Evolutionary conservation across 2,888 invertebrate genomes (phyloP).

Genomic region (Leucoptera coffeella): DNA sequence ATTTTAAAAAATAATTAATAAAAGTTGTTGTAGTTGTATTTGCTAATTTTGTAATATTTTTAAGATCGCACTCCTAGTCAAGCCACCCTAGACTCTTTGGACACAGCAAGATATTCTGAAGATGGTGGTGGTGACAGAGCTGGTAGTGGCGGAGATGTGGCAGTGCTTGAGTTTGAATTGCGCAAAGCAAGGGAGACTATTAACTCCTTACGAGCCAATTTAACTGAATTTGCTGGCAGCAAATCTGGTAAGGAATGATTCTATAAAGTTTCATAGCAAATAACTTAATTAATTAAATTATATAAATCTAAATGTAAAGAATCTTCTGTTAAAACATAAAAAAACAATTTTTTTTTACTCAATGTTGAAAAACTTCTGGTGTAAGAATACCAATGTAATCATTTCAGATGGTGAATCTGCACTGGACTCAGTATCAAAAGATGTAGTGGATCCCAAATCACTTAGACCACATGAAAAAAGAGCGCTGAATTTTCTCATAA

Average conservation of each 20-base stretch:
- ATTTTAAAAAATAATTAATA: too few species aligned
- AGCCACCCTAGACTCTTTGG: conserved; percentile 80
- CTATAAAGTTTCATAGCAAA: too few species aligned
- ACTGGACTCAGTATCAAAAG: conserved; percentile 27
- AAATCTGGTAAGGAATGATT: too few species aligned
- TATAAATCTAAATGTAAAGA: too few species aligned
- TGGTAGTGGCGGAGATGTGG: conserved; percentile 72
- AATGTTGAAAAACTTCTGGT: too few species aligned
- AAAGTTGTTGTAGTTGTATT: too few species aligned
- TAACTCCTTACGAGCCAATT: conserved; percentile 69
- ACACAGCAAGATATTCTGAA: conserved; percentile 80
- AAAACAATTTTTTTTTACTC: too few species aligned
- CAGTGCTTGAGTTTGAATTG: conserved; percentile 82
- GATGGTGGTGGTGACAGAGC: conserved; percentile 83
- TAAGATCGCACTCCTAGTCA: conserved; percentile 76
- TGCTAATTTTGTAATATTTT: conserved; percentile 6
- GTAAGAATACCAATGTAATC: too few species aligned
- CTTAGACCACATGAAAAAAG: conserved; percentile 78
- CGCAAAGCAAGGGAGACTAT: conserved; percentile 84
- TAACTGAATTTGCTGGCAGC: conserved; percentile 74
- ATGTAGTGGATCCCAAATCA: conserved; percentile 22
- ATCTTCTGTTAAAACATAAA: too few species aligned
- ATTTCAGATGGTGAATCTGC: conserved; percentile 36
- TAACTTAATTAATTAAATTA: too few species aligned
- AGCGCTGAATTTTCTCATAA: conserved; percentile 79